Conservation (phyloP, 2,797 vertebrate species). For the Lagocephalus sceleratus region DNA sequence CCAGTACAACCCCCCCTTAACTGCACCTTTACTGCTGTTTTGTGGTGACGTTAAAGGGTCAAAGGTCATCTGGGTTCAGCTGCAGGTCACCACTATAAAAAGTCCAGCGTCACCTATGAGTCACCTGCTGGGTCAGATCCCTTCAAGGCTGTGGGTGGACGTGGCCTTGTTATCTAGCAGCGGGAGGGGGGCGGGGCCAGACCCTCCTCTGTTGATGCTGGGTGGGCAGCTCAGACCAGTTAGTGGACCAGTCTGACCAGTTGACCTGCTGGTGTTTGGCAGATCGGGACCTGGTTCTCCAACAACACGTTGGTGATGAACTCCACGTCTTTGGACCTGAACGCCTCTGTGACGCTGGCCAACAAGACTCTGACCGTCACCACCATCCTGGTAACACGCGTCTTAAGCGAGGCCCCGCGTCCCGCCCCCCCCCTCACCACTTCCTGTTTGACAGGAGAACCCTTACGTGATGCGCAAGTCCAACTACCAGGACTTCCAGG, state of each 20-base stretch:
- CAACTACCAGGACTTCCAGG: constrained; percentile 80
- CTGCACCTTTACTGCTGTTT: neutral
- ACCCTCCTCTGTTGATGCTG: constrained; percentile 27
- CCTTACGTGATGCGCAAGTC: constrained; percentile 87
- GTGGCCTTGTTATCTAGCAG: constrained; percentile 18
- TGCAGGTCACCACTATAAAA: neutral
- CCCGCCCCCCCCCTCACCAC: neutral
- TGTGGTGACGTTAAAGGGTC: constrained; percentile 14
- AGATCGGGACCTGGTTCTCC: constrained; percentile 91
- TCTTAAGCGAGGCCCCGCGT: no score
- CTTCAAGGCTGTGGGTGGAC: neutral
- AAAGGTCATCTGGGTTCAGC: constrained; percentile 9
- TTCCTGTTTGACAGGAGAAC: constrained; percentile 77
- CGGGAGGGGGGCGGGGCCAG: neutral
- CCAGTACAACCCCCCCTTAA: neutral
- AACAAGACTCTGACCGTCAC: constrained; percentile 91
- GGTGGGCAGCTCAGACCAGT: no score
- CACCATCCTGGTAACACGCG: constrained; percentile 91
- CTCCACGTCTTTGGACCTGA: constrained; percentile 85
- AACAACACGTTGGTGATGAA: constrained; percentile 90
- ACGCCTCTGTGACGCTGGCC: constrained; percentile 82
- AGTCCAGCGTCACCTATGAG: neutral
- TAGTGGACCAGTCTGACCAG: no score
- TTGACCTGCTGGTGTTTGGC: no score
- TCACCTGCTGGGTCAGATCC: neutral